These are phyloP conservation scores for Aradophagus sp. DNA, from an alignment of 1,140 invertebrate species.

Conservation along the genomic window DNA sequence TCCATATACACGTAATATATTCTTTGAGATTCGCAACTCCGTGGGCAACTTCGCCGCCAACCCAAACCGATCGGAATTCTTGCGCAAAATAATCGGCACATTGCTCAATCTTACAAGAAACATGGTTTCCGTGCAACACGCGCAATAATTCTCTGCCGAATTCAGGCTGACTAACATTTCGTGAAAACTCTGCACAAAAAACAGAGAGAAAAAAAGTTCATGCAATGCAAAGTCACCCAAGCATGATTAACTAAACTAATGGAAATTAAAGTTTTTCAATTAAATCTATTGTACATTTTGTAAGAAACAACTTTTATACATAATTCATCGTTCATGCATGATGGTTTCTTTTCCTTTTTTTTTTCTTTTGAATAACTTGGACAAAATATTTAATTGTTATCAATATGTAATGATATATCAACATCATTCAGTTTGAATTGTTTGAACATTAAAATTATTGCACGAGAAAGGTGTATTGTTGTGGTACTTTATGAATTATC, in stretches of 20 bases:
- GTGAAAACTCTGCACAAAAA: not conserved
- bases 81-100: constrained; percentile 62
- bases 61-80: constrained; percentile 63
- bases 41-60: constrained; percentile 59
- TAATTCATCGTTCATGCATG: too few species aligned
- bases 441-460: too few species aligned
- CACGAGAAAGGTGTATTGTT: too few species aligned
- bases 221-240: not conserved
- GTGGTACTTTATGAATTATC: too few species aligned
- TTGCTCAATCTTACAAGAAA: constrained; percentile 66
- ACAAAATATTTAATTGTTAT: too few species aligned
- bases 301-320: constrained; percentile 9
- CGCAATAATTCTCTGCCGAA: constrained; percentile 25
- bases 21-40: constrained; percentile 78
- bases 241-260: not conserved
- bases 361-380: too few species aligned
- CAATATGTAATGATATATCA: too few species aligned
- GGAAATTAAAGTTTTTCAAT: too few species aligned
- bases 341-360: too few species aligned
- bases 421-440: too few species aligned
- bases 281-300: constrained; percentile 20
- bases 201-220: too few species aligned
- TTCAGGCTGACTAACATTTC: not conserved
- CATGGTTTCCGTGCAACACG: constrained; percentile 65
- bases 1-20: constrained; percentile 93